Base-by-base conservation (phyloP, 2,797 vertebrate species). In the Acanthis flammea region DNA sequence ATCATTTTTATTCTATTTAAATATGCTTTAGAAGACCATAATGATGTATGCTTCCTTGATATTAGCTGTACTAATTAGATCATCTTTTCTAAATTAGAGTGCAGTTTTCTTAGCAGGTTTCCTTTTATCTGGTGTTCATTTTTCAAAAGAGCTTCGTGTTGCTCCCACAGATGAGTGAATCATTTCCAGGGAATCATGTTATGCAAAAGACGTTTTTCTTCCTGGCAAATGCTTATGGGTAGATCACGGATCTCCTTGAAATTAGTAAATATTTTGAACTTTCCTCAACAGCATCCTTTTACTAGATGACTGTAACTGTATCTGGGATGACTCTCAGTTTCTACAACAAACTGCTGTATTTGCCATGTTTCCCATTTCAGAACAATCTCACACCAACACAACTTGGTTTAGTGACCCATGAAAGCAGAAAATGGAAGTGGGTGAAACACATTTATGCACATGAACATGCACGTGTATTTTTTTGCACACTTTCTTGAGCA, bases 1-100 rank as follows among this genome's bases (percentile, higher is more conserved):
- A 91, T 95, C 94, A 86, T 72, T 94, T 96, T 96, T 96, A 96
- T 97, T 96, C 75, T 95, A 94, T 97, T 96, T 93, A 92, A 96
- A 96, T 87, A 90, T 72, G 89, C 75, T 94, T 96, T 80, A 91
- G 92, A 88, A 95, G 82, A 47, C 85, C 82, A 70, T 96, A 95
- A 96, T 90, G 89, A 96, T 94, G 92, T 94, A 95, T 92, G 82
- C 91, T 96, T 97, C 95, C 95, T 96, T 94, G 87, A 77, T 96
- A 97, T 96, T 95, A 96, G 94, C 94, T 90, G 85, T 91, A 90
- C 92, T 96, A 97, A 96, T 96, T 84, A 95, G 91, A 96, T 97
- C 87, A 96, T 91, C 47, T 92, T 94, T 95, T 92, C 92, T 91
- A 96, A 96, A 96, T 97, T 93, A 96, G 89, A 91, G 90, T 50